A percentile compares a stretch with the other conserved stretches of the same genome.
Conservation (phyloP, 2,888 invertebrate genomes). For the Drosophila lacicola region DNA sequence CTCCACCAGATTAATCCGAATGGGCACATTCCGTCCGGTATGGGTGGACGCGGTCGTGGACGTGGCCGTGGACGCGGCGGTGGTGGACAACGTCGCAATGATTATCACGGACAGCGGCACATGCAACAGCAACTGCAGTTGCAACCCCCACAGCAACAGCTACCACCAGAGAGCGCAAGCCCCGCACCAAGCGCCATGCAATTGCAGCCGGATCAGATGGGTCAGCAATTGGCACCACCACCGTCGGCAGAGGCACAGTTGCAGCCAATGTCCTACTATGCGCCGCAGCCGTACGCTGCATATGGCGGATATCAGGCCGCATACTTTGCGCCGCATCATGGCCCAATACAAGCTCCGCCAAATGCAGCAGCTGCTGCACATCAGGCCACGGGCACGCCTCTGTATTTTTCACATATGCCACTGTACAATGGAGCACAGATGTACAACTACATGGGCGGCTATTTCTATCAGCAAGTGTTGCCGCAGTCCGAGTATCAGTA, state of each 20-base stretch:
- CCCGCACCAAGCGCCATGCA: conserved; percentile 60
- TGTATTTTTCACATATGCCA: conserved; percentile 80
- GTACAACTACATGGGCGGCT: conserved; percentile 78
- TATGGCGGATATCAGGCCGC: conserved; percentile 75
- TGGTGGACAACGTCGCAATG: conserved; percentile 80
- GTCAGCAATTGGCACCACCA: conserved; percentile 48
- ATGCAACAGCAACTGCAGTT: conserved; percentile 60
- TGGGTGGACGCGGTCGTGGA: conserved; percentile 71
- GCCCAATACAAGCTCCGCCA: conserved; percentile 67
- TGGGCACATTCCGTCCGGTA: conserved; percentile 54
- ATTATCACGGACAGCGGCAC: conserved; percentile 80
- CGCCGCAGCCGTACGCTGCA: conserved; percentile 67
- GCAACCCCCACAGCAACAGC: conserved; percentile 63
- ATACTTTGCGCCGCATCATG: conserved; percentile 82
- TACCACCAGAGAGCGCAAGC: conserved; percentile 53
- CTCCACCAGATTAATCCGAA: conserved; percentile 66
- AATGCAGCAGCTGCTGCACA: conserved; percentile 77
- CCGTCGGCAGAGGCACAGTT: conserved; percentile 62
- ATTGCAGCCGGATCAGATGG: conserved; percentile 63
- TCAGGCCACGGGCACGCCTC: conserved; percentile 82
- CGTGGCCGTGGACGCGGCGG: conserved; percentile 80
- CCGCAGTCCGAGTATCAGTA: conserved; percentile 82
- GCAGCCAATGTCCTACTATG: conserved; percentile 67
- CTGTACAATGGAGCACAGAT: conserved; percentile 75
- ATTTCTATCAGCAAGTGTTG: conserved; percentile 78